phyloP scores from a whole-genome alignment of 2,797 vertebrate species.

The Rallus crepitans region DNA sequence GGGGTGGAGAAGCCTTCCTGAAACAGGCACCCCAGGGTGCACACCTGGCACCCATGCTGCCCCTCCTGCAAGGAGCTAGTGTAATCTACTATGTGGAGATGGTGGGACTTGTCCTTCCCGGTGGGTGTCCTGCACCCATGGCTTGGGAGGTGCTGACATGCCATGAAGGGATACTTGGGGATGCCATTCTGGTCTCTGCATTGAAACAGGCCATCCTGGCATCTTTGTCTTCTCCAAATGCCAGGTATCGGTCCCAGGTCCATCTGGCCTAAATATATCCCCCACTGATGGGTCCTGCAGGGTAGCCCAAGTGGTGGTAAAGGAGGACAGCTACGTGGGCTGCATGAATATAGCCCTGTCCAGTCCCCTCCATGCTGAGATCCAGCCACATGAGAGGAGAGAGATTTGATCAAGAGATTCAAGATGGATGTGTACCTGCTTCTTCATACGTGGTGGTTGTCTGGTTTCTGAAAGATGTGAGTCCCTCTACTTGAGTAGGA shows the following conservation, averaged over 20 bases:
- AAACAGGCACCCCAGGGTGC: background rate
- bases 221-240: background rate
- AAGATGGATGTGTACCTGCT: background rate
- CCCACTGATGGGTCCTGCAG: fast-evolving
- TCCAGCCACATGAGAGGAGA: fast-evolving
- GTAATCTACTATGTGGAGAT: fast-evolving
- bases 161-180: fast-evolving
- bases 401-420: fast-evolving
- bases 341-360: fast-evolving
- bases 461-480: background rate
- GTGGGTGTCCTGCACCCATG: fast-evolving
- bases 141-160: background rate
- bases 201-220: background rate
- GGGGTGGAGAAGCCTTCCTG: background rate
- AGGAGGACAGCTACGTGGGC: fast-evolving
- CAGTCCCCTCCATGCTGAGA: fast-evolving
- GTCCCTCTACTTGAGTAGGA: background rate
- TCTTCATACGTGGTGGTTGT: fast-evolving
- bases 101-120: fast-evolving
- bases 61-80: background rate
- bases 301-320: background rate
- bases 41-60: conserved; percentile 3
- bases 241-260: background rate
- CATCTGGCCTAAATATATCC: background rate
- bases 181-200: fast-evolving